phyloP scores from a whole-genome alignment of 2,797 vertebrate genomes.

The Enteromius anoplus region DNA sequence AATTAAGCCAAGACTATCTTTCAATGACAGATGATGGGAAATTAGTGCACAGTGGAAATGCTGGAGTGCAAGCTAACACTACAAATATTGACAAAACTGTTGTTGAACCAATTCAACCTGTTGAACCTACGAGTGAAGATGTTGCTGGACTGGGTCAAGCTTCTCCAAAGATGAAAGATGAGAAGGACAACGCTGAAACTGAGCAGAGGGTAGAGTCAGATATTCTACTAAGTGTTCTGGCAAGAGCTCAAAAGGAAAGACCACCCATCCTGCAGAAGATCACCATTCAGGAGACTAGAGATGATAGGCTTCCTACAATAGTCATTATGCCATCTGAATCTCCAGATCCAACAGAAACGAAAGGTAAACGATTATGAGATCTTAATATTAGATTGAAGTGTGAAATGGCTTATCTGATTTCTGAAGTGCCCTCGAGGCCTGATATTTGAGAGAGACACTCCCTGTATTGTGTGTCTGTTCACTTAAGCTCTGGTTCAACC shows the following conservation, averaged over 20 bases:
- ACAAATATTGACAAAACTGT: constrained; percentile 1
- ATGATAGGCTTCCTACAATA: constrained; percentile 50
- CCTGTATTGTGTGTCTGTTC: constrained; percentile 35
- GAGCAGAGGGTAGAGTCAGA: constrained; percentile 4
- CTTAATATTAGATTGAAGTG: constrained; percentile 1
- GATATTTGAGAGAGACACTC: constrained; percentile 41
- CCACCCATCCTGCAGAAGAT: not conserved
- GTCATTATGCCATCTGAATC: constrained; percentile 53
- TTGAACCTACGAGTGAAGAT: constrained; percentile 8
- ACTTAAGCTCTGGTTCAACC: not conserved
- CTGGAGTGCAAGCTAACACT: not conserved
- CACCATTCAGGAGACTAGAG: constrained; percentile 1
- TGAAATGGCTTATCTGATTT: constrained; percentile 11
- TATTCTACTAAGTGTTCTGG: constrained; percentile 49
- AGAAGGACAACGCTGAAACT: not conserved
- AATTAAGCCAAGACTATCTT: not conserved
- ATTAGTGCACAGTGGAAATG: constrained; percentile 23
- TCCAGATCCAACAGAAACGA: not conserved
- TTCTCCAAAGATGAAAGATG: constrained; percentile 9
- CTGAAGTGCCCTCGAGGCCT: not conserved
- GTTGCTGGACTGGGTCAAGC: not conserved
- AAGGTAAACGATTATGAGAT: constrained; percentile 39
- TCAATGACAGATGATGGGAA: constrained; percentile 13
- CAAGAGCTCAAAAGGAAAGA: constrained; percentile 44
- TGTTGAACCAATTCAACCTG: not conserved